phyloP scores from a whole-genome alignment of 1,140 invertebrate genomes.

The Leptinotarsa undecemlineata region DNA sequence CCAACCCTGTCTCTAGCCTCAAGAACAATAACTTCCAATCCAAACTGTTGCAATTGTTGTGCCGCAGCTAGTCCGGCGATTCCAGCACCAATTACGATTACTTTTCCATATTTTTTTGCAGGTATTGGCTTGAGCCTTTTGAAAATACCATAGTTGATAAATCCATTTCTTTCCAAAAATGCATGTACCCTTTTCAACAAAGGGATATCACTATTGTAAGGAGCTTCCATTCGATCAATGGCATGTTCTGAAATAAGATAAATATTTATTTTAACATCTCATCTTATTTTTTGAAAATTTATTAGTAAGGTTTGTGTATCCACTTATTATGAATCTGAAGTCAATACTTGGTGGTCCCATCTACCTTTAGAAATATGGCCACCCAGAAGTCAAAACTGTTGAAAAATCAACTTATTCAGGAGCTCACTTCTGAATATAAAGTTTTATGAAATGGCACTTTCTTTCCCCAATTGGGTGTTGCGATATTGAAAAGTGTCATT shows the following conservation, averaged over 20 bases:
- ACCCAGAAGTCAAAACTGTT: no score
- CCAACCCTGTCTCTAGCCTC: conserved; percentile 95
- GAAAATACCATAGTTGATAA: conserved; percentile 98
- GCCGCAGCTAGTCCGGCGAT: conserved; percentile 91
- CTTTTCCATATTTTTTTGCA: conserved; percentile 82
- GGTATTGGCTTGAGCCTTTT: conserved; percentile 79
- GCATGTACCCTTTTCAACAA: conserved; percentile 85
- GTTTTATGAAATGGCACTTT: no score
- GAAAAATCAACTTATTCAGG: no score
- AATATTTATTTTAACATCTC: no score
- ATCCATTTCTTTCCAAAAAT: conserved; percentile 94
- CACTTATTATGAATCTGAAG: no score
- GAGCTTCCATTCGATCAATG: conserved; percentile 81
- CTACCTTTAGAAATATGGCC: no score
- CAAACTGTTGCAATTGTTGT: conserved; percentile 92
- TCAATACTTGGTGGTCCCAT: no score
- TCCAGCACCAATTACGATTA: conserved; percentile 94
- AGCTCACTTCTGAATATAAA: no score
- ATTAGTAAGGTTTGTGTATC: no score
- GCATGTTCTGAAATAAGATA: conserved; percentile 72
- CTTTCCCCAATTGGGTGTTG: no score
- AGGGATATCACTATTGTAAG: conserved; percentile 86
- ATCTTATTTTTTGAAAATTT: no score
- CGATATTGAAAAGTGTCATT: no score
- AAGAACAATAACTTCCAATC: conserved; percentile 92